A percentile compares a stretch with the other conserved stretches of the same genome.
These are phyloP conservation scores for Takifugu flavidus DNA, from an alignment of 2,113 vertebrate species.

Conservation along the genomic window DNA sequence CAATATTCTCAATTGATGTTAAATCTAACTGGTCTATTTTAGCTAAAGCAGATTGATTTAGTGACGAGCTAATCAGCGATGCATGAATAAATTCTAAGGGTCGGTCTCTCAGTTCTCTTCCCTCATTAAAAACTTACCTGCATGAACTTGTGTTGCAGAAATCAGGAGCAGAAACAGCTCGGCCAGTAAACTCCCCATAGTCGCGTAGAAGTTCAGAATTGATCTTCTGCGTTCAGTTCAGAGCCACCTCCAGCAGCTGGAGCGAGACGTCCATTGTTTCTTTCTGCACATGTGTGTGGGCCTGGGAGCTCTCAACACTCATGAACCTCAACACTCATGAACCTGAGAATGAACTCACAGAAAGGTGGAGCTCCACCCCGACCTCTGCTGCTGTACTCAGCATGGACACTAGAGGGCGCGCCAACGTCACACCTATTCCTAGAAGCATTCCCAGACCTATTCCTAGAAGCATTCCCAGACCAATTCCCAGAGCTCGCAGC, in stretches of 20 bases:
- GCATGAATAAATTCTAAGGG: not conserved
- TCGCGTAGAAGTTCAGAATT: slow-evolving; percentile 14
- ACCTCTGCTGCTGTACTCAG: not conserved
- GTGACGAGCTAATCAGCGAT: not conserved
- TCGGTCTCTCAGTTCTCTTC: not conserved
- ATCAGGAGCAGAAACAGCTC: slow-evolving; percentile 51
- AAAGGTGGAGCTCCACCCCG: slow-evolving; percentile 42
- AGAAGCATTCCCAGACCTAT: not conserved
- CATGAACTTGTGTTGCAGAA: slow-evolving; percentile 48
- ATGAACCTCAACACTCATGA: not conserved
- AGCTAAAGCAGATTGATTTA: too few species aligned
- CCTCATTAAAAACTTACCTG: slow-evolving; percentile 57
- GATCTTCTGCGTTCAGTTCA: slow-evolving; percentile 15
- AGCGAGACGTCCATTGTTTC: slow-evolving; percentile 10
- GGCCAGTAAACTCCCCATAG: slow-evolving; percentile 53
- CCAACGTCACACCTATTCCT: not conserved
- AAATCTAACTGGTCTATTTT: too few species aligned
- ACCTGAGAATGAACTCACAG: slow-evolving; percentile 42
- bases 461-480: too few species aligned
- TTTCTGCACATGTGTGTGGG: not conserved
- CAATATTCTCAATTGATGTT: too few species aligned
- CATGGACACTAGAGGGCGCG: slow-evolving; percentile 34
- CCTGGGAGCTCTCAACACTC: slow-evolving; percentile 14
- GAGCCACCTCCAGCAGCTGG: slow-evolving; percentile 41
- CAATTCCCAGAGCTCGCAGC: too few species aligned